phyloP scores from a whole-genome alignment of 2,888 invertebrate genomes.

The Dasysyrphus tricinctus region DNA sequence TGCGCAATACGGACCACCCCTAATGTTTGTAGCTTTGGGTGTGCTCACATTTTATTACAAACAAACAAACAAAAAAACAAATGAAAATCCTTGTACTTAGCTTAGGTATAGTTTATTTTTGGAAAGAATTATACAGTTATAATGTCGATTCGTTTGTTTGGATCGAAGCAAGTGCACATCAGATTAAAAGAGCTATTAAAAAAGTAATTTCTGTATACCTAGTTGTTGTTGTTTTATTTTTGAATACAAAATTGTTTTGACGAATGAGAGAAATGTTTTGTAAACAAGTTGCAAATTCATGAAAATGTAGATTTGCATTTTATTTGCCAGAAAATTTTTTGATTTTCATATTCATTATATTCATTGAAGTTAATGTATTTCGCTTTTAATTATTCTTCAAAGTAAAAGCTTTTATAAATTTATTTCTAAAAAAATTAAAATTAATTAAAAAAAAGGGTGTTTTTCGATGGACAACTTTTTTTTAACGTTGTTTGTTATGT shows the following conservation, averaged over 20 bases:
- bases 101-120: constrained; percentile 47
- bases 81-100: constrained; percentile 15
- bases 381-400: too few species aligned
- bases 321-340: too few species aligned
- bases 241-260: neutral
- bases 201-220: neutral
- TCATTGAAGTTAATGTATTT: too few species aligned
- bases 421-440: too few species aligned
- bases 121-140: constrained; percentile 37
- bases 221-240: neutral
- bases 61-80: constrained; percentile 67
- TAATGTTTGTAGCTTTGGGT: constrained; percentile 46
- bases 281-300: constrained; percentile 20
- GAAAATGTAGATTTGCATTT: neutral
- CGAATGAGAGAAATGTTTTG: constrained; percentile 15
- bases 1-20: constrained; percentile 63
- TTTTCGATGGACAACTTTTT: too few species aligned
- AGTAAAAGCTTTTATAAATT: too few species aligned
- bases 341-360: too few species aligned
- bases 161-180: constrained; percentile 59
- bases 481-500: too few species aligned
- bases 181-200: constrained; percentile 15
- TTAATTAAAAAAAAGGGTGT: too few species aligned
- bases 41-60: constrained; percentile 68
- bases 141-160: constrained; percentile 48